Conservation (phyloP, 2,113 vertebrate species). For the Callopanchax toddi region DNA sequence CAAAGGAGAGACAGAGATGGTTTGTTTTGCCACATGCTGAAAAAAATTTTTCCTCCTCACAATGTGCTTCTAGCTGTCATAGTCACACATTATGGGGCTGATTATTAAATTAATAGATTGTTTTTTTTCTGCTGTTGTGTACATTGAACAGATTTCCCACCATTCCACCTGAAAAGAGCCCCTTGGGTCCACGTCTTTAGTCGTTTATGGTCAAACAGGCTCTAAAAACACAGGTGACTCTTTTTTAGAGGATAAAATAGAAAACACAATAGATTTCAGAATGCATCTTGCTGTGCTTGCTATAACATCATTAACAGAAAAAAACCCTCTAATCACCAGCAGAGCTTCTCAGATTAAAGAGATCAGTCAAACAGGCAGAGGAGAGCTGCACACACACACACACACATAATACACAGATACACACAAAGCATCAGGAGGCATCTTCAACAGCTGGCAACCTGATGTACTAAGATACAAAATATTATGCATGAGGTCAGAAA, state of each 20-base stretch:
- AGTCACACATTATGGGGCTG: slow-evolving; percentile 14
- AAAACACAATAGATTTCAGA: background rate
- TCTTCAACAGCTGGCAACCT: slow-evolving; percentile 37
- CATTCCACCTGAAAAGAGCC: slow-evolving; percentile 1
- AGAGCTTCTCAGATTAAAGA: slow-evolving; percentile 36
- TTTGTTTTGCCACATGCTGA: background rate
- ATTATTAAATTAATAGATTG: slow-evolving; percentile 50
- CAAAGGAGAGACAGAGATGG: background rate
- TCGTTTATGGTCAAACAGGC: slow-evolving; percentile 6
- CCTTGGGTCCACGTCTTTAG: background rate
- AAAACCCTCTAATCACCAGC: slow-evolving; percentile 41
- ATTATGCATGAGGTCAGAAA: background rate
- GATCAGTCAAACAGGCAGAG: slow-evolving; percentile 31
- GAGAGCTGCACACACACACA: background rate
- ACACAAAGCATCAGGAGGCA: slow-evolving; percentile 15
- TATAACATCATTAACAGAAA: slow-evolving; percentile 41
- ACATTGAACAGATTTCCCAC: slow-evolving; percentile 23
- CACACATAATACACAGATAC: background rate
- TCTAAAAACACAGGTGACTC: background rate
- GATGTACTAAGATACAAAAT: slow-evolving; percentile 9
- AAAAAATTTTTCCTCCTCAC: slow-evolving; percentile 1
- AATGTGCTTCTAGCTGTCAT: slow-evolving; percentile 12
- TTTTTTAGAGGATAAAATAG: background rate
- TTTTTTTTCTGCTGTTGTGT: slow-evolving; percentile 22
- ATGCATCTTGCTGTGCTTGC: slow-evolving; percentile 11